Evolutionary conservation across 1,140 invertebrate species (phyloP), one percentile per base, ranked within the genome.

Genomic region (Drosophila eugracilis): DNA sequence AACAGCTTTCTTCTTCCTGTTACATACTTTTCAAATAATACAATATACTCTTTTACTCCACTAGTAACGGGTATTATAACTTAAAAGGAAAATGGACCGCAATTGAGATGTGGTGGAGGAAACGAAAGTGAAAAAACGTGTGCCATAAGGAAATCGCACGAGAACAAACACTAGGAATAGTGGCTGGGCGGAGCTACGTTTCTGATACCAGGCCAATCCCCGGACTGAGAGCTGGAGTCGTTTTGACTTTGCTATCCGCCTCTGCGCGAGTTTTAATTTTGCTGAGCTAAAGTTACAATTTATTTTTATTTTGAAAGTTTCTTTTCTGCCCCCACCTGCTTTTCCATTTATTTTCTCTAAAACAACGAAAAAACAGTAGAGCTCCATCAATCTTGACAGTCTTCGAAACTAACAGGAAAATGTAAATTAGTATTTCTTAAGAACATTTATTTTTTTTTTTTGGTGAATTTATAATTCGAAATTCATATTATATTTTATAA

Each of bases 121-220:
- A 48, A 57, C 7, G 44, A 44, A 58, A 65, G 49, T 49, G 70
- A 57, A 84, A 83, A 83, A 83, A 74, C 28, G 45, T 75, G 48
- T 39, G 63, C 42, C 50, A 34, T 58, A 84, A 78, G 75, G 83
- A 84, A 81, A 81, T 79, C 54, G 58, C 49, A 67, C 34, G 57
- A 58, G 41, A 36, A 73, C 41, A 74, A 74, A 78, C 62, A 39
- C 34, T 65, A 47, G 49, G 78, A 70, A 62, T 59, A 71, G 62
- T 67, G 54, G 54, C 73, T 69, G 74, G 79, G 79, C 79, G 79
- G 79, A 78, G 79, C 79, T 78, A 75, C 69, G 54, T 62, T 67
- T 44, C 42, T 54, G 30, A 47, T 55, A 69, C 50, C 69, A 83
- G 59, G 75, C 79, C 79, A 83, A 83, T 83, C 79, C 78, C 63